phyloP scores from a whole-genome alignment of 2,888 invertebrate genomes.

The Callyntrura guangdongensis region DNA sequence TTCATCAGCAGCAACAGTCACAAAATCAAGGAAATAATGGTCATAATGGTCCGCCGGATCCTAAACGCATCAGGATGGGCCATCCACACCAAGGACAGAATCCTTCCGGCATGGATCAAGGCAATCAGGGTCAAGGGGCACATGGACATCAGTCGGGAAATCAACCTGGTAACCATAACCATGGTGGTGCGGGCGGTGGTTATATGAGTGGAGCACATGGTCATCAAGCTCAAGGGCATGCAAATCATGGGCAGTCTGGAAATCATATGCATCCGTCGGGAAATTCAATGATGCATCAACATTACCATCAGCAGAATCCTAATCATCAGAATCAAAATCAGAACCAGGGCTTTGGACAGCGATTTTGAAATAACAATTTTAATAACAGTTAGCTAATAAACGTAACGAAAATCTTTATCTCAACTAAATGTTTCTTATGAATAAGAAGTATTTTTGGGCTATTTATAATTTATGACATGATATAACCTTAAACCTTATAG shows the following conservation, averaged over 20 bases:
- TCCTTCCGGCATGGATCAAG: constrained; percentile 64
- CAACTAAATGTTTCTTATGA: background rate
- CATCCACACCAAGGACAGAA: constrained; percentile 73
- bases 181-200: constrained; percentile 72
- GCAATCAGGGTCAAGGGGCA: constrained; percentile 63
- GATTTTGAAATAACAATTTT: constrained; percentile 68
- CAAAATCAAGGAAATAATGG: constrained; percentile 80
- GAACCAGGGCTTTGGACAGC: constrained; percentile 81
- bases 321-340: constrained; percentile 81
- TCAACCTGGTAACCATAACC: constrained; percentile 78
- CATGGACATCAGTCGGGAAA: constrained; percentile 76
- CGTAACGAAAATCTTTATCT: background rate
- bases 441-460: too few relatives aligned
- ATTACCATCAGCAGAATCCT: constrained; percentile 85
- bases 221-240: constrained; percentile 74
- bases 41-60: constrained; percentile 74
- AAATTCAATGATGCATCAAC: constrained; percentile 82
- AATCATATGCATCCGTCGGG: constrained; percentile 79
- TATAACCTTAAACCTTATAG: too few relatives aligned
- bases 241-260: constrained; percentile 63
- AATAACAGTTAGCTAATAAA: background rate
- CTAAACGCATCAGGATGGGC: constrained; percentile 77
- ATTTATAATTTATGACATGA: too few relatives aligned
- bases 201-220: constrained; percentile 77
- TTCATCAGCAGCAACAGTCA: constrained; percentile 81